A percentile compares a stretch with the other conserved stretches of the same genome.
phyloP scores from a whole-genome alignment of 2,888 invertebrate species.

The Drosophila anomalata region DNA sequence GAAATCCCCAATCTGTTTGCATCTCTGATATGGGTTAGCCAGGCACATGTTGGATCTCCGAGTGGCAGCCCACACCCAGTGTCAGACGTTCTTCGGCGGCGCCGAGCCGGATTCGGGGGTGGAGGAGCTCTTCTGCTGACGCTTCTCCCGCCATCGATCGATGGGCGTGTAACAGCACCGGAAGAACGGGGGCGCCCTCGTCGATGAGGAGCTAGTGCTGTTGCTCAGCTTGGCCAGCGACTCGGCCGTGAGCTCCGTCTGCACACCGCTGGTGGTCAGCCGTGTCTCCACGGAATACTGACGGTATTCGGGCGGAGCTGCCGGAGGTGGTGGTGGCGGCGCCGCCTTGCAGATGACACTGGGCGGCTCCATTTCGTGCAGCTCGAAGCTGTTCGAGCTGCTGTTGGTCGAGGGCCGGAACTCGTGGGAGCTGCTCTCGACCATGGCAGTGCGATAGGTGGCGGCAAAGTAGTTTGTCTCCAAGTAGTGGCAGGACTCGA shows the following conservation, averaged over 20 bases:
- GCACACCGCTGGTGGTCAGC: slow-evolving; percentile 82
- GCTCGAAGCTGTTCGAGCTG: slow-evolving; percentile 76
- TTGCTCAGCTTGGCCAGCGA: slow-evolving; percentile 70
- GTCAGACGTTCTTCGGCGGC: slow-evolving; percentile 68
- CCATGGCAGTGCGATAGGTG: slow-evolving; percentile 84
- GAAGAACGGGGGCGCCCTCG: slow-evolving; percentile 81
- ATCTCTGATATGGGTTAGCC: slow-evolving; percentile 46
- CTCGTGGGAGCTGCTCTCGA: slow-evolving; percentile 82
- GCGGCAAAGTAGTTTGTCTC: slow-evolving; percentile 84
- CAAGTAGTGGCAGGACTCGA: slow-evolving; percentile 83
- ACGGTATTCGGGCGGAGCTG: slow-evolving; percentile 49
- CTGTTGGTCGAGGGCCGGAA: slow-evolving; percentile 81
- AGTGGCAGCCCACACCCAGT: slow-evolving; percentile 42
- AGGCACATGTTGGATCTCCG: slow-evolving; percentile 56
- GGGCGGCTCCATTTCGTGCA: slow-evolving; percentile 77
- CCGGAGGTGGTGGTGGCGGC: slow-evolving; percentile 49
- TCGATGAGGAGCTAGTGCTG: slow-evolving; percentile 59
- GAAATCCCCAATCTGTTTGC: slow-evolving; percentile 16
- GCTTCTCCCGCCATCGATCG: slow-evolving; percentile 81
- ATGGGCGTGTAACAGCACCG: slow-evolving; percentile 83
- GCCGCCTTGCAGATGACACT: slow-evolving; percentile 80
- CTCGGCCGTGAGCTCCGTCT: slow-evolving; percentile 81
- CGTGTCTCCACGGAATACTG: slow-evolving; percentile 67
- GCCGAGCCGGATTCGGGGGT: slow-evolving; percentile 7
- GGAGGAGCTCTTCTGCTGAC: slow-evolving; percentile 46